These are phyloP conservation scores for Steinernema hermaphroditum DNA, from an alignment of 2,888 invertebrate species.

Conservation along the genomic window DNA sequence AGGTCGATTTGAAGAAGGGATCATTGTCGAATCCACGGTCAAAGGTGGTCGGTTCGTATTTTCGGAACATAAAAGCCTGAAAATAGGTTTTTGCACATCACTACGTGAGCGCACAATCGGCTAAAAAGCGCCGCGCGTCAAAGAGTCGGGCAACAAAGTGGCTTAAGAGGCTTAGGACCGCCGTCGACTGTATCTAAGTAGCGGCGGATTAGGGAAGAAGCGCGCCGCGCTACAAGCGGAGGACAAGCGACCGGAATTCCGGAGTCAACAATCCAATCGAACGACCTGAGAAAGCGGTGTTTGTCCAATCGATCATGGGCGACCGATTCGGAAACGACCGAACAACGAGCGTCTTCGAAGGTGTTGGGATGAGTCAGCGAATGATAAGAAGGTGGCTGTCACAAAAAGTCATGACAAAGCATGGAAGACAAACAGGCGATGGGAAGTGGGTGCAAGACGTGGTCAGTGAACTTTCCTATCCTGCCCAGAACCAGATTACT, in stretches of 20 bases:
- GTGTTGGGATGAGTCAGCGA: not conserved
- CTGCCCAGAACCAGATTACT: too few species aligned
- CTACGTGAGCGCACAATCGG: not conserved
- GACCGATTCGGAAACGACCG: not conserved
- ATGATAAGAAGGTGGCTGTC: not conserved
- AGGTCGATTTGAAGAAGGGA: slow-evolving; percentile 14
- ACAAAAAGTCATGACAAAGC: too few species aligned
- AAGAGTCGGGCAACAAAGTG: slow-evolving; percentile 9
- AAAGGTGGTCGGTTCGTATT: slow-evolving; percentile 22
- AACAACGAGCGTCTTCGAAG: not conserved
- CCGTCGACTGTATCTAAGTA: slow-evolving; percentile 26
- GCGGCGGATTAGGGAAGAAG: slow-evolving; percentile 21
- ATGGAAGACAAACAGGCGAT: too few species aligned
- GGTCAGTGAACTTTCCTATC: too few species aligned
- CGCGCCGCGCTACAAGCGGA: not conserved
- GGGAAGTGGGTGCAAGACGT: too few species aligned
- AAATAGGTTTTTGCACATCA: not conserved
- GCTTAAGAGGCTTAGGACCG: slow-evolving; percentile 15
- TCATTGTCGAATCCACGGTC: slow-evolving; percentile 25
- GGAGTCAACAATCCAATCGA: slow-evolving; percentile 22
- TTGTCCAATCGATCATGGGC: slow-evolving; percentile 10
- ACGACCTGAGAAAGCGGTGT: not conserved
- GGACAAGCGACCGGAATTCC: slow-evolving; percentile 28
- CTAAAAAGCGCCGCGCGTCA: not conserved
- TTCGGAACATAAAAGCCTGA: slow-evolving; percentile 16